Evolutionary conservation across 2,797 vertebrate species (phyloP), one percentile per base, ranked within the genome.

Genomic region (Tenualosa thibaudeaui): DNA sequence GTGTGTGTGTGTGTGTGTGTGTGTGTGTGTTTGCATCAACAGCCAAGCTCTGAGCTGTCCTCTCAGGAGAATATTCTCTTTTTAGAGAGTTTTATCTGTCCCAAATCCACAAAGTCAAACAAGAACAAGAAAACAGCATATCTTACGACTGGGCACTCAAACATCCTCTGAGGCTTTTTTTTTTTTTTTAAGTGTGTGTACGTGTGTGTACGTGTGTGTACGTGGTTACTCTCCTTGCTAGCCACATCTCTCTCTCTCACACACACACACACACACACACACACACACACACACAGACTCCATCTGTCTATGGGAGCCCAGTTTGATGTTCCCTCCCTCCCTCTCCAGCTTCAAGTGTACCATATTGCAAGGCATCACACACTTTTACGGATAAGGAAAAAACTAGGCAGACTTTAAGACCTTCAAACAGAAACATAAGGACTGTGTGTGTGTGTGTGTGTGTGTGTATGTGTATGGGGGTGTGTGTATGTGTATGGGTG

Each of bases 1-100:
- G 24, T 10, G 60, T 10, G 60, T 10, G 60, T 10, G 60, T 26
- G 24, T 10, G 60, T 26, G 24, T 4, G 31, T 19, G 37, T 40
- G 68, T 19, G 5, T 17, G 37, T 75, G 31, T 13, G 24, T 65
- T 8, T 13, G 10, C 24, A 3, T 31, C 24, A 10, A 1, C 62
- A 65, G 62, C 24, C 62, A 65, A 12, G 62, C 62, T 65, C 62
- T 31, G 24, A 12, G 24, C 62, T 65, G 24, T 31, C 10, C 10
- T 65, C 62, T 65, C 62, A 31, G 9, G 62, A 65, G 62, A 65
- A 12, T 15, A 37, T 31, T 78, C 15, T 65, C 53, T 31, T 82
- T 82, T 82, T 24, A 82, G 81, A 40, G 71, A 86, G 82, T 50
- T 51, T 49, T 62, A 75, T 84, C 68, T 78, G 62, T 65, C 12